phyloP scores from a whole-genome alignment of 2,888 invertebrate genomes.

The Trachelus tabidus region DNA sequence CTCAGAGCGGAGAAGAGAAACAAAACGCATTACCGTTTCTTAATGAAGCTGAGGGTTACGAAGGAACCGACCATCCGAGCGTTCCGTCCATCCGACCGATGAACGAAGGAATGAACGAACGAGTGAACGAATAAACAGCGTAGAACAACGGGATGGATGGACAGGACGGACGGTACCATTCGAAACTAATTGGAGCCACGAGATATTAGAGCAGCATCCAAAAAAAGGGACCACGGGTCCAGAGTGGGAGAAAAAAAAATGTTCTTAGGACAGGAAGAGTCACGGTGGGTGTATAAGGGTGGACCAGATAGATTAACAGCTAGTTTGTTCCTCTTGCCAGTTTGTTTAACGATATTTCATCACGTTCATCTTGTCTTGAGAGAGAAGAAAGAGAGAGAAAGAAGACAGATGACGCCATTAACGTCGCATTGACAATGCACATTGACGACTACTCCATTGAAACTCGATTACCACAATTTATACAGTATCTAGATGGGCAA shows the following conservation, averaged over 20 bases:
- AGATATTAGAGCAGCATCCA: slow-evolving; percentile 53
- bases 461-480: background rate
- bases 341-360: slow-evolving; percentile 43
- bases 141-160: slow-evolving; percentile 23
- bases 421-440: background rate
- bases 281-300: slow-evolving; percentile 27
- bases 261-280: background rate
- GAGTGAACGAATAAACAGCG: background rate
- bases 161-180: slow-evolving; percentile 36
- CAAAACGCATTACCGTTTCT: slow-evolving; percentile 66
- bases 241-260: background rate
- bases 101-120: slow-evolving; percentile 33
- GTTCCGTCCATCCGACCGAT: background rate
- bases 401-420: background rate
- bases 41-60: slow-evolving; percentile 65
- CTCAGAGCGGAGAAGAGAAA: slow-evolving; percentile 55
- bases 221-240: background rate
- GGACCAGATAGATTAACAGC: slow-evolving; percentile 37
- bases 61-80: slow-evolving; percentile 30
- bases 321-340: slow-evolving; percentile 36
- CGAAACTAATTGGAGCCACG: slow-evolving; percentile 65
- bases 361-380: background rate
- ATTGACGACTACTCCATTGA: background rate
- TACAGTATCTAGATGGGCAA: background rate
- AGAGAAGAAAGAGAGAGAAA: slow-evolving; percentile 2